Evolutionary conservation across 2,888 invertebrate genomes (phyloP), one percentile per base, ranked within the genome.

Genomic region (Plusia festucae): DNA sequence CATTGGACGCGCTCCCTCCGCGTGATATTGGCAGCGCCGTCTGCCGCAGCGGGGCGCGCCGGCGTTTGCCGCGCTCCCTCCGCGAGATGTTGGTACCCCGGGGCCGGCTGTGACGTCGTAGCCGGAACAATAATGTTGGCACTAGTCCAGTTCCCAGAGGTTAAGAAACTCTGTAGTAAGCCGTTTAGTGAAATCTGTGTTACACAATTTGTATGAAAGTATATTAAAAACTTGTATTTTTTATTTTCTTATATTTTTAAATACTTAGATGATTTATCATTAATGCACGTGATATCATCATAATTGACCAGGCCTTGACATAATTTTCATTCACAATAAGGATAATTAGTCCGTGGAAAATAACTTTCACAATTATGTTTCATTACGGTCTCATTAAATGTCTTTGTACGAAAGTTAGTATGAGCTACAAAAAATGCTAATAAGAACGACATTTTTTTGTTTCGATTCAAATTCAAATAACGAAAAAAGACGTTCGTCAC

Each of bases 111-210:
- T n/a, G n/a, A n/a, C n/a, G n/a, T n/a, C n/a, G n/a, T n/a, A n/a
- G n/a, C n/a, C n/a, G n/a, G n/a, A n/a, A n/a, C n/a, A n/a, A 44
- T 22, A 11, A 53, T 52, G 70, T 77, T 87, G 87, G 87, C 88
- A 65, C 59, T 60, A 52, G 65, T 82, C 87, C 88, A 89, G 73
- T 40, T 16, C 9, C 11, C 20, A 49, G 46, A 9, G 20, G 18
- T 49, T 49, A 18, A 49, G 18, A n/a, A 40, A 40, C 40, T 40
- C n/a, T 15, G n/a, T n/a, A n/a, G 40, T 40, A 40, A 40, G 40
- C n/a, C 40, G n/a, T 40, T 40, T 40, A n/a, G 3, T 40, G n/a
- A 40, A 40, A 40, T 40, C 40, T 40, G 40, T 40, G 40, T n/a
- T 40, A 40, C 40, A n/a, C n/a, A n/a, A n/a, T n/a, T 40, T 40